These are phyloP conservation scores for Dolichoris vasculosae DNA, from an alignment of 1,140 invertebrate species.

Conservation along the genomic window DNA sequence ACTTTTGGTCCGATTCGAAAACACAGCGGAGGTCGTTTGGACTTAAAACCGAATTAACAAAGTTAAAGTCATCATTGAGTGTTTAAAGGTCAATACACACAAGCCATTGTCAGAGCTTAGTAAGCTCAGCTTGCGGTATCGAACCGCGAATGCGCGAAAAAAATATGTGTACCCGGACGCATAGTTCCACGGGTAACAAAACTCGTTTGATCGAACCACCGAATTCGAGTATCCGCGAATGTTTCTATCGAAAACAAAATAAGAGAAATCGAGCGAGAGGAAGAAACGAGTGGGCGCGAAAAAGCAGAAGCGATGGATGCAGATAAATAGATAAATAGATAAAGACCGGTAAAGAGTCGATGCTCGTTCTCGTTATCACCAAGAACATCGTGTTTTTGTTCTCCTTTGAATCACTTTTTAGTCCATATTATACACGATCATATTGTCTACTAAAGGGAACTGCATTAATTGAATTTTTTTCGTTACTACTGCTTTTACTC, in stretches of 20 bases:
- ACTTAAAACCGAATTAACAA: background rate
- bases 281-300: background rate
- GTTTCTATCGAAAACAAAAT: background rate
- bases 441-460: too few species aligned
- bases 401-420: slow-evolving; percentile 20
- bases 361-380: background rate
- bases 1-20: background rate
- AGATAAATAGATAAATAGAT: too few species aligned
- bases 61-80: slow-evolving; percentile 6
- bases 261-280: background rate
- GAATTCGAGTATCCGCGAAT: background rate
- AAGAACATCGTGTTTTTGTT: background rate
- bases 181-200: background rate
- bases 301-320: too few species aligned
- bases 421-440: background rate
- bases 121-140: background rate
- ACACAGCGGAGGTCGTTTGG: background rate
- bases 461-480: too few species aligned
- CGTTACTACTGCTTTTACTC: too few species aligned
- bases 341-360: too few species aligned
- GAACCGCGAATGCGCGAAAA: background rate
- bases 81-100: slow-evolving; percentile 14
- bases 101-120: background rate
- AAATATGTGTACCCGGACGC: background rate
- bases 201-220: background rate